Base-by-base conservation (phyloP, 2,797 vertebrate species). In the Channa striata region DNA sequence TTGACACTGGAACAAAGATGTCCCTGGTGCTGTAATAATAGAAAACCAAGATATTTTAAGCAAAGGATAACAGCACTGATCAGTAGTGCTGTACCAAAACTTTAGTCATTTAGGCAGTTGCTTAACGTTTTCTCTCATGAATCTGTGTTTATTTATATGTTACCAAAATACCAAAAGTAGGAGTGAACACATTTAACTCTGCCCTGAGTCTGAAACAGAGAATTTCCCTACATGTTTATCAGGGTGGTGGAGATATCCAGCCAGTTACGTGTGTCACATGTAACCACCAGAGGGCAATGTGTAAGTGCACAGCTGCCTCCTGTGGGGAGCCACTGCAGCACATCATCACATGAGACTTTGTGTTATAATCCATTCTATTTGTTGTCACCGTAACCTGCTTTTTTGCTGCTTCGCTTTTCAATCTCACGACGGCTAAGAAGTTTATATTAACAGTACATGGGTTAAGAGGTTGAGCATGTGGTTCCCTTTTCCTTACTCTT, bases 201-300 rank as follows among this genome's bases (percentile, higher is more conserved):
- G 34, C 19, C 14, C 40, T 74, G 60, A 48, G 25, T 60, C n/a
- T 40, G 23, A 43, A 48, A 39, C 12, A 54, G 43, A 62, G 17
- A 54, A 62, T 44, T 23, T 14, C 8, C 17, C 17, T 42, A 7
- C 3, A 16, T 64, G 53, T 80, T 51, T 13, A 49, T 72, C 58
- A 59, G 37, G 17, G 39, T 39, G 47, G 43, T 20, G 54, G 44
- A 14, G 17, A n/a, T 5, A 20, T 69, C 8, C 46, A 59, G 43
- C 14, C 6, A 3, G 11, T 68, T 17, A 0, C 54, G 40, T 50
- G n/a, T 62, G 52, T 63, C 47, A 14, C 13, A 36, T 54, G 46
- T 17, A 13, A 48, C 85, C 89, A 90, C 81, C 63, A 89, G 91
- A 81, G 89, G 83, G 82, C 87, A 87, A 59, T 86, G 75, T 87